Evolutionary conservation across 2,797 vertebrate species (phyloP).

Genomic region (Artibeus lituratus): DNA sequence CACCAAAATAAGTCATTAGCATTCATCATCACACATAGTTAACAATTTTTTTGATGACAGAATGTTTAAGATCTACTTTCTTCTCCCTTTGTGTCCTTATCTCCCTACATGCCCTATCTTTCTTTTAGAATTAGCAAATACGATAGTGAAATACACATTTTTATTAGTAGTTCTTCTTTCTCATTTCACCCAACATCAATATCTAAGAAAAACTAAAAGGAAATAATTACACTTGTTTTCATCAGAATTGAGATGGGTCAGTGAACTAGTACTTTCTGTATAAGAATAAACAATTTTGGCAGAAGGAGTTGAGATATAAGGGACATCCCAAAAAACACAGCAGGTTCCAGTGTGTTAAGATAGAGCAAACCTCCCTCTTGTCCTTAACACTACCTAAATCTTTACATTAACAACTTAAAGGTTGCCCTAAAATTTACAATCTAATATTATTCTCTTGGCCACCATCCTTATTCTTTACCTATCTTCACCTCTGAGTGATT

Average conservation of each 20-base stretch:
- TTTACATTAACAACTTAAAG: not conserved
- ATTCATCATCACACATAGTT: not conserved
- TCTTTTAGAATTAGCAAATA: not conserved
- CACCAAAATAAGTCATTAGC: not conserved
- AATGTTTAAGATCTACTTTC: not conserved
- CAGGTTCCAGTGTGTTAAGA: not conserved
- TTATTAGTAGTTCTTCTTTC: not conserved
- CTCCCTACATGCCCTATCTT: not conserved
- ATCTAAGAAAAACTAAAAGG: not conserved
- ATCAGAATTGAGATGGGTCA: not conserved
- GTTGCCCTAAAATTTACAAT: constrained; percentile 38
- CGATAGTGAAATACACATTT: not conserved
- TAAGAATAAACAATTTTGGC: not conserved
- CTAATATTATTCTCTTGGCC: constrained; percentile 46
- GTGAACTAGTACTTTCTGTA: not conserved
- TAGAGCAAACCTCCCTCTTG: not conserved
- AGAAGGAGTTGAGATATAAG: not conserved
- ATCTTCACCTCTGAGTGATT: constrained; percentile 53
- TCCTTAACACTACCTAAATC: not conserved
- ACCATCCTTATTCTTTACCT: constrained; percentile 53
- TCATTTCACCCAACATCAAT: not conserved
- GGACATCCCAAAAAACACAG: not conserved
- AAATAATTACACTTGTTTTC: not conserved
- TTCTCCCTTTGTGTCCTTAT: not conserved
- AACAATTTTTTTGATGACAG: not conserved